Conservation (phyloP, 2,888 invertebrate species). For the Melipona bicolor region DNA sequence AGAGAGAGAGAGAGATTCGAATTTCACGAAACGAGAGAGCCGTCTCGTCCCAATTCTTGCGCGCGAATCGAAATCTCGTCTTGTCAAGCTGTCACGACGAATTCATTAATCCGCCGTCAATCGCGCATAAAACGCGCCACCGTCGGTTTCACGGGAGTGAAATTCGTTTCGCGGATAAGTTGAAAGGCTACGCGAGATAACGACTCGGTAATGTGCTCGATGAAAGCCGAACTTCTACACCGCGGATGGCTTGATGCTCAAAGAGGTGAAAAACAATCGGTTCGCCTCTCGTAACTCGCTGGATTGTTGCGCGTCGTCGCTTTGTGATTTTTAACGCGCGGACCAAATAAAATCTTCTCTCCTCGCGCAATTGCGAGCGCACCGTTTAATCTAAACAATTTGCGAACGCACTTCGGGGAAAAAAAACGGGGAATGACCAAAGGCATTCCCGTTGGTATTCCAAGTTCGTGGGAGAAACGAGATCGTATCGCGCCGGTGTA, state of each 20-base stretch:
- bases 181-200: slow-evolving; percentile 15
- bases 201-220: neutral
- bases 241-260: neutral
- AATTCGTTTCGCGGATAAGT: slow-evolving; percentile 13
- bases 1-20: neutral
- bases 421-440: neutral
- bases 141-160: slow-evolving; percentile 59
- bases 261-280: neutral
- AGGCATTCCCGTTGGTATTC: slow-evolving; percentile 40
- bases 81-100: slow-evolving; percentile 12
- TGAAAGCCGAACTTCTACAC: neutral
- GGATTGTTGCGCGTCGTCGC: neutral
- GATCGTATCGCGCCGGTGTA: slow-evolving; percentile 64
- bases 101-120: slow-evolving; percentile 3
- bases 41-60: slow-evolving; percentile 29
- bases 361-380: neutral
- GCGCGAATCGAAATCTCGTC: slow-evolving; percentile 8
- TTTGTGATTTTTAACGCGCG: neutral
- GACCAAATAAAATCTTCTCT: too few relatives aligned
- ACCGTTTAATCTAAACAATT: neutral
- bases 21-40: slow-evolving; percentile 1
- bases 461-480: slow-evolving; percentile 50
- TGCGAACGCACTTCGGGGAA: neutral
- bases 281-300: neutral
- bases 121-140: slow-evolving; percentile 55